These are phyloP conservation scores for Heteronetta atricapilla DNA, from an alignment of 2,113 vertebrate genomes.

Conservation along the genomic window DNA sequence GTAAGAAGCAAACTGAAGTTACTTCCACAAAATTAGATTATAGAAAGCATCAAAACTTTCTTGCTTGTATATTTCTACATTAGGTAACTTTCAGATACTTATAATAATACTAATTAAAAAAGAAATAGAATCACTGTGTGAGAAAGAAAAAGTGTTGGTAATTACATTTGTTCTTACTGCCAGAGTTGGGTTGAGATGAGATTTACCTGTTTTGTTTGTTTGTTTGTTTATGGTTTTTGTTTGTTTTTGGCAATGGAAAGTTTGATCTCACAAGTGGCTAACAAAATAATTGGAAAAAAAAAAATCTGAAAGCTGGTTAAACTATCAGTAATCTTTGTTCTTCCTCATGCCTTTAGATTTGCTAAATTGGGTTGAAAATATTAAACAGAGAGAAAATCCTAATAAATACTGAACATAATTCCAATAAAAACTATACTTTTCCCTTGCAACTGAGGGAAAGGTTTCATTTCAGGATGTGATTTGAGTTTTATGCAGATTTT, in stretches of 20 bases:
- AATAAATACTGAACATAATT: background rate
- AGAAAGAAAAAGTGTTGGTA: background rate
- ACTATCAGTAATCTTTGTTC: background rate
- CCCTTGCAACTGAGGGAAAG: background rate
- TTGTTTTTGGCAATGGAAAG: background rate
- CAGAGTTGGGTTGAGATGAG: background rate
- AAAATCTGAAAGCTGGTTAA: background rate
- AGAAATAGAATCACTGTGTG: rapidly evolving
- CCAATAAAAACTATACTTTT: background rate
- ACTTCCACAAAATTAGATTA: background rate
- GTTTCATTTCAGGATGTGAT: background rate
- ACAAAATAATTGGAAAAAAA: background rate
- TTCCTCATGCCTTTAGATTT: background rate
- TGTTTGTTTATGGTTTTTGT: too few relatives aligned
- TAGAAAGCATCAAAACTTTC: background rate
- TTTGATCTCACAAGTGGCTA: background rate
- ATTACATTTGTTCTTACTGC: rapidly evolving
- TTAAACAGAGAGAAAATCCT: background rate
- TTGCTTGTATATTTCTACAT: rapidly evolving
- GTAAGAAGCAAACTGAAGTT: background rate
- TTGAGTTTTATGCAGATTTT: background rate
- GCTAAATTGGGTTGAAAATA: background rate
- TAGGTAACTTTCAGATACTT: background rate
- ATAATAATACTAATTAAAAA: background rate
- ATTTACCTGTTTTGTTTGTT: background rate